Evolutionary conservation across 2,888 invertebrate species (phyloP), one percentile per base, ranked within the genome.

Genomic region (Stomorhina lunata): DNA sequence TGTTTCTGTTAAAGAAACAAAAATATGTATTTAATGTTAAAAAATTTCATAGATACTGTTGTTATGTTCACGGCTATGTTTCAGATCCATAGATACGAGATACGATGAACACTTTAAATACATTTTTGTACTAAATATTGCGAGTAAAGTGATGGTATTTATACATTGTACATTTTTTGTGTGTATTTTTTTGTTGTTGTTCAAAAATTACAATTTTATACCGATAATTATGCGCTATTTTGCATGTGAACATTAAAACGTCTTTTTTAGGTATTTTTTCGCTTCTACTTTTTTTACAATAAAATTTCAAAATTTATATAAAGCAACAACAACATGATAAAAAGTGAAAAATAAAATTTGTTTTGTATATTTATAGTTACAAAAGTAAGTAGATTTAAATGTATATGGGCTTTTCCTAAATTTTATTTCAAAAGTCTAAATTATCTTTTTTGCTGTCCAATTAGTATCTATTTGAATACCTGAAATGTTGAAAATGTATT

Each of bases 191-290:
- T n/a, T n/a, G n/a, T n/a, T n/a, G n/a, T n/a, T n/a, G n/a, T 37
- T 2, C 12, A 0, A 12, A 3, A 1, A 32, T 34, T 57, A 66
- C 55, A 65, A 17, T 66, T 55, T 34, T 37, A 40, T 25, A 37
- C 45, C 57, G 77, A 68, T 81, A 73, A 81, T 81, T 77, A 59
- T 68, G 55, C 29, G 55, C 59, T 81, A 53, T 22, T 77, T 77
- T 72, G 66, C 72, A 73, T 78, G 55, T 72, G 29, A 73, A 63
- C 34, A 69, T 50, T 59, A 37, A 73, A 27, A 29, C 7, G 12
- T 0, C 53, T 15, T 25, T 53, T n/a, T 17, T 45, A 48, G 17
- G 10, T 27, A 15, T 57, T 22, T 25, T 48, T 2, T 17, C 17
- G 15, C n/a, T 55, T 43, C 43, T 61, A 20, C 37, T 57, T 57